A percentile compares a stretch with the other conserved stretches of the same genome.
phyloP scores from a whole-genome alignment of 2,888 invertebrate species.

The Anoncus sp. region DNA sequence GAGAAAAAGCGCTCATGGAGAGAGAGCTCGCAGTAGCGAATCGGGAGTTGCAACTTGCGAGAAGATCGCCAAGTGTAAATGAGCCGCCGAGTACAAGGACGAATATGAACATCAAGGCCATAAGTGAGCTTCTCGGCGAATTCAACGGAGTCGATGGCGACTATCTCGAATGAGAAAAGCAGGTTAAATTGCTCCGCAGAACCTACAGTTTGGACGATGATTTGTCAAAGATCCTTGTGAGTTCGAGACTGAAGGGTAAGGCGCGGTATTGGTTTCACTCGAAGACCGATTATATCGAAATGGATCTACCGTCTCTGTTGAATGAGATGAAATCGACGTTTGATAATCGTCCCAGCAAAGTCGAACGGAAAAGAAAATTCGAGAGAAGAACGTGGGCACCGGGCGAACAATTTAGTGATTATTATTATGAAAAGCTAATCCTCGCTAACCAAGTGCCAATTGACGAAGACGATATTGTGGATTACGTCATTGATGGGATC shows the following conservation, averaged over 20 bases:
- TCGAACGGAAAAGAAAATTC: slow-evolving; percentile 51
- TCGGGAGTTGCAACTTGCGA: slow-evolving; percentile 1
- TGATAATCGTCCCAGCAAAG: slow-evolving; percentile 39
- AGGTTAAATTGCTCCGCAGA: slow-evolving; percentile 34
- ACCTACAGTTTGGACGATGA: slow-evolving; percentile 52
- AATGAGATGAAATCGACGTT: slow-evolving; percentile 50
- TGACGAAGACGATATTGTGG: slow-evolving; percentile 48
- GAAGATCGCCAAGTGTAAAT: not conserved
- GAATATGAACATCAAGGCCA: slow-evolving; percentile 18
- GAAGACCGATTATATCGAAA: slow-evolving; percentile 40
- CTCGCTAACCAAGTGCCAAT: slow-evolving; percentile 58
- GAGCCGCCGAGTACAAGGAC: not conserved
- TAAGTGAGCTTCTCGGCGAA: slow-evolving; percentile 46
- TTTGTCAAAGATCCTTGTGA: slow-evolving; percentile 31
- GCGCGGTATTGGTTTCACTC: slow-evolving; percentile 56
- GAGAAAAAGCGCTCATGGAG: slow-evolving; percentile 19
- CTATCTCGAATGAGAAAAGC: slow-evolving; percentile 42
- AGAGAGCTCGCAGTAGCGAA: slow-evolving; percentile 15
- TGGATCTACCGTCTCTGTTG: slow-evolving; percentile 42
- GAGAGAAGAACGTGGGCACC: slow-evolving; percentile 52
- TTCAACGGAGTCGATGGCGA: slow-evolving; percentile 43
- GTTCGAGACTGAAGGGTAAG: slow-evolving; percentile 51
- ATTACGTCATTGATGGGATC: slow-evolving; percentile 62
- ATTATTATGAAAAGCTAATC: slow-evolving; percentile 59
- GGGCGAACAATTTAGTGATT: slow-evolving; percentile 58